Evolutionary conservation across 2,797 vertebrate genomes (phyloP).

Genomic region (Parotocinclus haroldoi): DNA sequence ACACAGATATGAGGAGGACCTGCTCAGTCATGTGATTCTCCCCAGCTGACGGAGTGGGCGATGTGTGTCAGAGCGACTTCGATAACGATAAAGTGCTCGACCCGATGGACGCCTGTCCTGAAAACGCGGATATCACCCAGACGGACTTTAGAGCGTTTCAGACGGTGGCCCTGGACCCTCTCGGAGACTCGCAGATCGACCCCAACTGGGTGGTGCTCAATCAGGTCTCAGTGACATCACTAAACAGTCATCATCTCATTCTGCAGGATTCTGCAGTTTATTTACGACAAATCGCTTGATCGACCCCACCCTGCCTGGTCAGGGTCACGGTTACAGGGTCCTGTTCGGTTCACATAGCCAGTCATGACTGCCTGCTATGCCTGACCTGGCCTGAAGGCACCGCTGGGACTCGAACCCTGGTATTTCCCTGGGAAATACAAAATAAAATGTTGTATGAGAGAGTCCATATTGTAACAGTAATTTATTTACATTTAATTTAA

Average conservation of each 20-base stretch:
- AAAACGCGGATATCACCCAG: conserved; percentile 90
- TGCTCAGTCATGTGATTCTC: neutral
- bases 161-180: conserved; percentile 89
- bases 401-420: too few species aligned
- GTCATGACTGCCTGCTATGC: too few species aligned
- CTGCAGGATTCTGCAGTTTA: too few species aligned
- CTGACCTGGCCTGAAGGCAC: too few species aligned
- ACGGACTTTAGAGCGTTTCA: conserved; percentile 94
- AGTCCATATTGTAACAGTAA: too few species aligned
- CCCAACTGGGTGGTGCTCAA: conserved; percentile 98
- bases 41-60: conserved; percentile 83
- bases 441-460: too few species aligned
- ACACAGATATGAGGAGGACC: neutral
- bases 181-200: conserved; percentile 92
- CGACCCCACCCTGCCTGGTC: too few species aligned
- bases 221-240: conserved; percentile 77
- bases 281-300: too few species aligned
- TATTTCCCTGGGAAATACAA: too few species aligned
- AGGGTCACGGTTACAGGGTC: too few species aligned
- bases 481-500: too few species aligned
- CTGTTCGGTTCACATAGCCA: too few species aligned
- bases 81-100: conserved; percentile 88
- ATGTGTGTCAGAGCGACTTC: conserved; percentile 88
- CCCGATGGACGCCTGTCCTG: conserved; percentile 82
- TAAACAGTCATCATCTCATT: neutral